phyloP scores from a whole-genome alignment of 2,888 invertebrate genomes.

The Entomobrya multifasciata region DNA sequence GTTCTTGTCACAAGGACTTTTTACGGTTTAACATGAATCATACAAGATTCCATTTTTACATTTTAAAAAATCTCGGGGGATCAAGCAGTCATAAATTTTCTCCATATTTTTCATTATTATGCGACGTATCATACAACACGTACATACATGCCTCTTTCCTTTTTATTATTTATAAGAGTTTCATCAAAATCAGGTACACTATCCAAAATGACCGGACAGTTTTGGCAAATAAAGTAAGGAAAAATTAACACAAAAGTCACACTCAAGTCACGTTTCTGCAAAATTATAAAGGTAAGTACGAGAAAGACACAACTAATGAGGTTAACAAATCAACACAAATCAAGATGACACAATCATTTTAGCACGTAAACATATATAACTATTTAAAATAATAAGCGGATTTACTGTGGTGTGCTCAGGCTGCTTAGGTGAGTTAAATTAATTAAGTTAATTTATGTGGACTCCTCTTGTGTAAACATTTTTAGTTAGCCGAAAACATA shows the following conservation, averaged over 20 bases:
- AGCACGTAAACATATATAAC: neutral
- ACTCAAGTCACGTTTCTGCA: no score
- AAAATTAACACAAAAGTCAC: no score
- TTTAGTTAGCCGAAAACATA: slow-evolving; percentile 15
- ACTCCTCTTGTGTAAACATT: slow-evolving; percentile 2
- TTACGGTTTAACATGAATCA: neutral
- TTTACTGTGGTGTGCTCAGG: neutral
- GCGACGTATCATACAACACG: neutral
- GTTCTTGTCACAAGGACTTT: neutral
- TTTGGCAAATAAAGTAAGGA: neutral
- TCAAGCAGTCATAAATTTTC: slow-evolving; percentile 33
- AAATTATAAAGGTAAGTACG: neutral
- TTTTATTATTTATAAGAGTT: no score
- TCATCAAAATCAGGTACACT: neutral
- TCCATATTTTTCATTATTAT: slow-evolving; percentile 20
- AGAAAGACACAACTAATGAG: neutral
- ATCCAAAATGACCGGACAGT: neutral
- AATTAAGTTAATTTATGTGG: slow-evolving; percentile 43
- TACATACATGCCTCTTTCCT: neutral
- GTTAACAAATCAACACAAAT: neutral
- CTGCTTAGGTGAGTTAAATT: slow-evolving; percentile 9
- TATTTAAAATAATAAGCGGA: neutral
- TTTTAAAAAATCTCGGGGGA: slow-evolving; percentile 10
- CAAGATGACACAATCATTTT: neutral
- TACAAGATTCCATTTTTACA: slow-evolving; percentile 1